phyloP scores from a whole-genome alignment of 2,888 invertebrate species.

The Mesochorus sp. region DNA sequence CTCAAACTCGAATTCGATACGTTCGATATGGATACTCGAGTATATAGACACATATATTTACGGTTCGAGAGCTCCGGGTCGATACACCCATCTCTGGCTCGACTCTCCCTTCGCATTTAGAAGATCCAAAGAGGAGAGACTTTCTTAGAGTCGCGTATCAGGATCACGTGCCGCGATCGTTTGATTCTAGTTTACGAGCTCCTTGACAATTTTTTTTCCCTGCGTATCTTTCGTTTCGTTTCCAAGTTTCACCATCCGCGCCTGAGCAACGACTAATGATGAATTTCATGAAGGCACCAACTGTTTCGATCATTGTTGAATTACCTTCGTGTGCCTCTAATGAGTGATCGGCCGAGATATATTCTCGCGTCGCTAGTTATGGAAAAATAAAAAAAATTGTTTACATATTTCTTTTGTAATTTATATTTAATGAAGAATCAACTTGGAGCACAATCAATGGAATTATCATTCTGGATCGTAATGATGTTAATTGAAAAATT shows the following conservation, averaged over 20 bases:
- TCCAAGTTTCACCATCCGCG: conserved; percentile 55
- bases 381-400: too few relatives aligned
- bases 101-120: conserved; percentile 55
- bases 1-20: conserved; percentile 55
- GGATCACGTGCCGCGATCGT: conserved; percentile 29
- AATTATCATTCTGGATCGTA: too few relatives aligned
- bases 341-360: not conserved
- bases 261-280: conserved; percentile 54
- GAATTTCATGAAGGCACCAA: conserved; percentile 54
- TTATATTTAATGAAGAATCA: too few relatives aligned
- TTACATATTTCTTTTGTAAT: too few relatives aligned
- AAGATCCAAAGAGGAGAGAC: conserved; percentile 29
- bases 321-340: conserved; percentile 16
- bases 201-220: conserved; percentile 23
- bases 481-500: too few relatives aligned
- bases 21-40: conserved; percentile 44
- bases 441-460: too few relatives aligned
- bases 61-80: conserved; percentile 57
- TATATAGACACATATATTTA: not conserved
- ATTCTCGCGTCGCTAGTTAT: too few relatives aligned
- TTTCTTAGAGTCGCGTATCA: conserved; percentile 42
- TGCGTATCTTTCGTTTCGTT: not conserved
- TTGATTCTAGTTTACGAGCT: conserved; percentile 44
- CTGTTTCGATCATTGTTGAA: conserved; percentile 29
- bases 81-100: conserved; percentile 54